Percentiles rank a stretch among this genome's conserved stretches.
Evolutionary conservation across 2,113 vertebrate species (phyloP).

Genomic region (Onychostoma macrolepis): DNA sequence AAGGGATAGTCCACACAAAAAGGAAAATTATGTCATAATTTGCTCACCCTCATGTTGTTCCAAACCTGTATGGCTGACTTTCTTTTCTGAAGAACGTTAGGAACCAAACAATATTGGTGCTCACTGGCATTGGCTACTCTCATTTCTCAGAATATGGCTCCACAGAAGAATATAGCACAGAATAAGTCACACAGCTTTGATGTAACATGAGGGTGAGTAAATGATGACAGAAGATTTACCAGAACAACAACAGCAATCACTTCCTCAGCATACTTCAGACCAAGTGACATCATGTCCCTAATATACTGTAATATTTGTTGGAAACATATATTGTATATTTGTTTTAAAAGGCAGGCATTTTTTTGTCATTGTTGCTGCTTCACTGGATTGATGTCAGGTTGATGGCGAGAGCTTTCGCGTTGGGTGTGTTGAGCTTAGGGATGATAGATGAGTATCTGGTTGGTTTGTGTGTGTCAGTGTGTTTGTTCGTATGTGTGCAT

Average conservation of each 20-base stretch:
- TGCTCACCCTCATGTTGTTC: neutral
- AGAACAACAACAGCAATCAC: neutral
- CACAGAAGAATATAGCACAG: too few species aligned
- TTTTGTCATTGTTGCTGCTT: slow-evolving; percentile 32
- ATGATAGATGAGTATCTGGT: slow-evolving; percentile 50
- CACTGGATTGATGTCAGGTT: slow-evolving; percentile 20
- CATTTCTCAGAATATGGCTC: neutral
- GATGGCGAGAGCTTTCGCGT: slow-evolving; percentile 24
- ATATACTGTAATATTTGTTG: slow-evolving; percentile 11
- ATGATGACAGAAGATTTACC: slow-evolving; percentile 2
- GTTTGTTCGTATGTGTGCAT: slow-evolving; percentile 36
- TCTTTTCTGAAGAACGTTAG: neutral
- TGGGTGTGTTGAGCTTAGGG: slow-evolving; percentile 39
- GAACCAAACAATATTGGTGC: neutral
- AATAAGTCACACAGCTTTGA: neutral
- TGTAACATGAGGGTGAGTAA: neutral
- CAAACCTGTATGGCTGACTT: neutral
- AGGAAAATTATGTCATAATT: neutral
- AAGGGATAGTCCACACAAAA: neutral
- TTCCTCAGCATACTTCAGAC: neutral
- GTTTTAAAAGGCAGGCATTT: slow-evolving; percentile 31
- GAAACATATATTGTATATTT: slow-evolving; percentile 19
- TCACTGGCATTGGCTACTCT: neutral
- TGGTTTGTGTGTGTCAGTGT: slow-evolving; percentile 47
- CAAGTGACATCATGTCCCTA: neutral